Evolutionary conservation across 1,140 invertebrate species (phyloP), one percentile per base, ranked within the genome.

Genomic region (Drosophila persimilis): DNA sequence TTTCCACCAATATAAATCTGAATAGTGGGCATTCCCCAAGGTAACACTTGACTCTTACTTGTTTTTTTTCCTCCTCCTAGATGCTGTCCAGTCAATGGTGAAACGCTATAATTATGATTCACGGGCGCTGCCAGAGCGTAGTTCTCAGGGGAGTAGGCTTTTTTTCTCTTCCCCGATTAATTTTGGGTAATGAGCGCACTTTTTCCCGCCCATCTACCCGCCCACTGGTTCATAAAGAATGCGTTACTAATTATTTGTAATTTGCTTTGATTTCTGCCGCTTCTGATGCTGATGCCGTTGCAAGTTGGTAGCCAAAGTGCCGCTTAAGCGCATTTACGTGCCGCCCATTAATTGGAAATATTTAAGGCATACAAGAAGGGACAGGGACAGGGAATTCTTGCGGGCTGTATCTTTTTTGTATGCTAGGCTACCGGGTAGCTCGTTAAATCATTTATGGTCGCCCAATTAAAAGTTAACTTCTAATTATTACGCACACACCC

Each of bases 181-280:
- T 51, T 17, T 56, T 58, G 47, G 66, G 66, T 78, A 86, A 88
- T 74, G 83, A 86, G 70, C 83, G 46, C 31, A 47, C 17, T 24
- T 24, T 24, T 24, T 24, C 2, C 24, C 5, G 24, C 24, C 17
- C n/a, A 31, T 50, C 31, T 39, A 22, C 24, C 24, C 24, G 24
- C 24, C 24, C 24, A 9, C 17, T 29, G 8, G 57, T 56, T 48
- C 56, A 58, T 62, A 41, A 41, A 57, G 61, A 71, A 63, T 74
- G 73, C 64, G 64, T 77, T 81, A 67, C 77, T 75, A 86, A 86
- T 86, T 88, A 88, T 75, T 77, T 86, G 70, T 66, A 86, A 88
- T 86, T 81, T 67, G 35, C 83, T 77, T 88, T 81, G 83, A 86
- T 85, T 85, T 74, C 59, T 50, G 53, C 35, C 26, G 26, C 45